phyloP scores from a whole-genome alignment of 2,888 invertebrate species.

The Cantharis rufa region DNA sequence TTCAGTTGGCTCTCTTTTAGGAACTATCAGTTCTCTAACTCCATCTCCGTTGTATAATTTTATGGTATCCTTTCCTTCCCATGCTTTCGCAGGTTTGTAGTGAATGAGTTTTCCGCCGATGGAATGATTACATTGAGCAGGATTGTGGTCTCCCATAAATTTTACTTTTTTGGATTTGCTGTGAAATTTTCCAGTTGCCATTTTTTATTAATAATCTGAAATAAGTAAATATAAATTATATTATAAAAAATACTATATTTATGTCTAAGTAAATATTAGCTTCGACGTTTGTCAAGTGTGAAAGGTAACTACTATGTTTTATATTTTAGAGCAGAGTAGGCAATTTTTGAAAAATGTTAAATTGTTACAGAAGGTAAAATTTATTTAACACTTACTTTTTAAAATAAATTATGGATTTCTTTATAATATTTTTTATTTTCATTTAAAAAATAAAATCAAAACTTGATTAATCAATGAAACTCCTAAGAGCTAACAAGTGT shows the following conservation, averaged over 20 bases:
- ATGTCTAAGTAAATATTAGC: background rate
- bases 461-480: background rate
- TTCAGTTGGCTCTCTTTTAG: conserved; percentile 58
- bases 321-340: too few relatives aligned
- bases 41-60: conserved; percentile 46
- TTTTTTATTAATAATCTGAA: background rate
- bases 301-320: background rate
- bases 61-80: conserved; percentile 45
- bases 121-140: conserved; percentile 47
- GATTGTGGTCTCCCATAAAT: conserved; percentile 27
- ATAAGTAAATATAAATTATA: background rate
- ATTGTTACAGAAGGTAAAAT: background rate
- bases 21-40: conserved; percentile 59
- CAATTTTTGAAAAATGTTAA: background rate
- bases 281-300: background rate
- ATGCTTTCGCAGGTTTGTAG: conserved; percentile 42
- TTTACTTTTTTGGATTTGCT: conserved; percentile 3
- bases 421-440: too few relatives aligned
- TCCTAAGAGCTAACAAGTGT: background rate
- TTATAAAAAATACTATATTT: background rate
- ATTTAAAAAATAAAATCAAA: background rate
- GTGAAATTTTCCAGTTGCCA: conserved; percentile 24
- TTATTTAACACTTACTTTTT: background rate
- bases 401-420: background rate
- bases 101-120: conserved; percentile 49